A percentile compares a stretch with the other conserved stretches of the same genome.
phyloP scores from a whole-genome alignment of 2,113 vertebrate species.

The Tylochromis polylepis region DNA sequence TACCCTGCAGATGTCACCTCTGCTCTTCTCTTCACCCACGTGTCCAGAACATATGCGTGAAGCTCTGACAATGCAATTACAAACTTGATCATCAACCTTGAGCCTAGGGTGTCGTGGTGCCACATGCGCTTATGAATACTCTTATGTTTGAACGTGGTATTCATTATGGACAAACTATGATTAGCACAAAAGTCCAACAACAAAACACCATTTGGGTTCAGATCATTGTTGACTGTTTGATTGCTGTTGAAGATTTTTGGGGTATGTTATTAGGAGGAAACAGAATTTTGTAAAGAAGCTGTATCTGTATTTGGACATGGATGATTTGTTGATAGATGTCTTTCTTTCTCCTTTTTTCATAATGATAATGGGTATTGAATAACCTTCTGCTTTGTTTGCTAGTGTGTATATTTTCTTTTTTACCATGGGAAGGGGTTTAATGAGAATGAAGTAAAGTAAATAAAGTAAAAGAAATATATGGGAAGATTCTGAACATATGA shows the following conservation, averaged over 20 bases:
- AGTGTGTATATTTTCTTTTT: too few relatives aligned
- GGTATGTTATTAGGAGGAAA: too few relatives aligned
- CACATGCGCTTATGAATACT: neutral
- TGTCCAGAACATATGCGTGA: neutral
- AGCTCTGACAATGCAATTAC: neutral
- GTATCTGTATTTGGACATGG: too few relatives aligned
- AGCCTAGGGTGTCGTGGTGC: neutral
- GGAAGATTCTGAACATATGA: too few relatives aligned
- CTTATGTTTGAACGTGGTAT: neutral
- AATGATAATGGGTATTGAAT: too few relatives aligned
- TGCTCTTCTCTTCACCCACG: neutral
- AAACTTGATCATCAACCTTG: neutral
- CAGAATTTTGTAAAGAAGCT: too few relatives aligned
- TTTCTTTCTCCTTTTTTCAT: too few relatives aligned
- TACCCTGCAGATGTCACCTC: neutral
- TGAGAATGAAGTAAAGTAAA: too few relatives aligned
- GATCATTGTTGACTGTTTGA: neutral
- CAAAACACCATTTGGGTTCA: neutral
- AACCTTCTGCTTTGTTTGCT: too few relatives aligned
- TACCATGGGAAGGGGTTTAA: too few relatives aligned
- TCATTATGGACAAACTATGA: neutral
- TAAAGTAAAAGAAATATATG: too few relatives aligned
- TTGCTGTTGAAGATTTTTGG: neutral
- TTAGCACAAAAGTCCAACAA: neutral
- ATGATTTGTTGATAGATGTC: too few relatives aligned